Percentiles rank a stretch among this genome's conserved stretches.
Evolutionary conservation across 2,113 vertebrate species (phyloP).

Genomic region (Aphyosemion australe): DNA sequence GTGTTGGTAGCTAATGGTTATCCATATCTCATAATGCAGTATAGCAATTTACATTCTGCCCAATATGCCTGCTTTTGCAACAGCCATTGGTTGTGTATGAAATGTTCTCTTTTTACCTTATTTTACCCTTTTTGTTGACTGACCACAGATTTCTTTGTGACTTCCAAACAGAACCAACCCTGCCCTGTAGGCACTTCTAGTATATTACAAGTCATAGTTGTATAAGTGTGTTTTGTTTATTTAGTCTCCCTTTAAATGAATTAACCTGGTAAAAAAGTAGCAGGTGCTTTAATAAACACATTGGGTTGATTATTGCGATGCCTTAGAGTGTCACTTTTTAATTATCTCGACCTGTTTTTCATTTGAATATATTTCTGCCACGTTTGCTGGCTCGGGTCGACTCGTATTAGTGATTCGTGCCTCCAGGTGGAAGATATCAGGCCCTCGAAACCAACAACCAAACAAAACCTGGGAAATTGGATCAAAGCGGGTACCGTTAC

Average conservation of each 20-base stretch:
- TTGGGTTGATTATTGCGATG: conserved; percentile 6
- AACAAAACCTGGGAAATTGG: conserved; percentile 50
- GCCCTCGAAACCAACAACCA: conserved; percentile 3
- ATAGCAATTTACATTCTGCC: too few relatives aligned
- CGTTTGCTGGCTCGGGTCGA: conserved; percentile 30
- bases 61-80: too few relatives aligned
- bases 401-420: conserved; percentile 58
- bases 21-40: too few relatives aligned
- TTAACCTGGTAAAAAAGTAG: neutral
- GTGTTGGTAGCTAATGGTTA: too few relatives aligned
- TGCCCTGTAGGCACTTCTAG: too few relatives aligned
- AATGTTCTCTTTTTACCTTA: too few relatives aligned
- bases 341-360: conserved; percentile 24
- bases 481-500: conserved; percentile 32
- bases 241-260: neutral
- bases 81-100: too few relatives aligned
- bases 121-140: too few relatives aligned
- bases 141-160: too few relatives aligned
- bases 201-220: neutral
- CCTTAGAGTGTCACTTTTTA: neutral
- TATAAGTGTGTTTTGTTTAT: neutral
- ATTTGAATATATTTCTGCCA: conserved; percentile 16
- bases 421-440: conserved; percentile 45
- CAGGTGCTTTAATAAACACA: neutral
- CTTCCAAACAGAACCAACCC: too few relatives aligned